A percentile compares a stretch with the other conserved stretches of the same genome.
Evolutionary conservation across 2,113 vertebrate species (phyloP).

Genomic region (Cephalopterus ornatus): DNA sequence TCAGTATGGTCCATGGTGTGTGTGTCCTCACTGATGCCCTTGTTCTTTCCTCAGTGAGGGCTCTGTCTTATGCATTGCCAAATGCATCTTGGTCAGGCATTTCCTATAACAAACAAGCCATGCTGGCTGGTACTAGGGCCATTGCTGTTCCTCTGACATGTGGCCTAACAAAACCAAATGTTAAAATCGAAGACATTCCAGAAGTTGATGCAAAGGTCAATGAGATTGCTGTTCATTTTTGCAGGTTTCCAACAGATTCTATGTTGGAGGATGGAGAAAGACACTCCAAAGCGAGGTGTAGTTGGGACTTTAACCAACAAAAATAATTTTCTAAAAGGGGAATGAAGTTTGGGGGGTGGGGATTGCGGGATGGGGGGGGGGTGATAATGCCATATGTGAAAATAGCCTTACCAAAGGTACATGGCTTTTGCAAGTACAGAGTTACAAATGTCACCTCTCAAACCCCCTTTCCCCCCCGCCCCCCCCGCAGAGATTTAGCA

Average conservation of each 20-base stretch:
- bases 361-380: not conserved
- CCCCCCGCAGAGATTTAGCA: not conserved
- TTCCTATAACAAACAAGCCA: not conserved
- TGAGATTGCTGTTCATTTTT: not conserved
- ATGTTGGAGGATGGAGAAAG: not conserved
- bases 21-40: not conserved
- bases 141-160: not conserved
- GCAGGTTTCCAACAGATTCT: not conserved
- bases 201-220: rapidly evolving
- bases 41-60: not conserved
- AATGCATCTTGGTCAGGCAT: not conserved
- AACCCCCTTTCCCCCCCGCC: too few relatives aligned
- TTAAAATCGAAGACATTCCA: not conserved
- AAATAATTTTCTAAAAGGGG: not conserved
- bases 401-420: not conserved
- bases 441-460: not conserved
- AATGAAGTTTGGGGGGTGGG: not conserved
- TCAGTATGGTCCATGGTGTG: not conserved
- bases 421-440: not conserved
- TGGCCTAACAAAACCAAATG: not conserved
- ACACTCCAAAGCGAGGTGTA: not conserved
- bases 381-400: rapidly evolving
- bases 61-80: not conserved
- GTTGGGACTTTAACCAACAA: not conserved
- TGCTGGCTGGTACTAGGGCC: not conserved